These are phyloP conservation scores for Callaeas wilsoni DNA, from an alignment of 2,113 vertebrate species.

Conservation along the genomic window DNA sequence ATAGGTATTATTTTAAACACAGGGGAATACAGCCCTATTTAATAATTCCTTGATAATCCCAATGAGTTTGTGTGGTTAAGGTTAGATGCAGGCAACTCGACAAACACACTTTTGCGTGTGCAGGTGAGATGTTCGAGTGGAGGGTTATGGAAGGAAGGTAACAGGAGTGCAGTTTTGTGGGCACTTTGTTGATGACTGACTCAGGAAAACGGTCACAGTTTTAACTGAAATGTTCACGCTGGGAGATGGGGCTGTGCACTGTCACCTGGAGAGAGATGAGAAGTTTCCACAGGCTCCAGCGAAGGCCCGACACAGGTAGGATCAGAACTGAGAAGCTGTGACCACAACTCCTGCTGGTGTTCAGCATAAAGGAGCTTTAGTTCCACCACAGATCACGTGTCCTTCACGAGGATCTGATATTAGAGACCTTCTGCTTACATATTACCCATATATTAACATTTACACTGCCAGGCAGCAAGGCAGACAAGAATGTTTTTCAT, in stretches of 20 bases:
- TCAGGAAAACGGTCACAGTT: not conserved
- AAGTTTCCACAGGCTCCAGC: not conserved
- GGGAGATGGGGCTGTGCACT: not conserved
- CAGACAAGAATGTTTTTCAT: not conserved
- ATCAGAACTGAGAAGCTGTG: not conserved
- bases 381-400: fast-evolving
- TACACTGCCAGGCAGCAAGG: not conserved
- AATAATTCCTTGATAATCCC: not conserved
- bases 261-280: not conserved
- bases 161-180: not conserved
- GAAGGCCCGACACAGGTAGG: not conserved
- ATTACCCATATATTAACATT: not conserved
- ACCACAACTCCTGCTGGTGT: not conserved
- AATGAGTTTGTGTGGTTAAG: not conserved
- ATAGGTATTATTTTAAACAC: not conserved
- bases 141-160: not conserved
- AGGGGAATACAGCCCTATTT: not conserved
- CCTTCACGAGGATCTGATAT: not conserved
- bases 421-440: not conserved
- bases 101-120: not conserved
- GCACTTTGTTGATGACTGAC: not conserved
- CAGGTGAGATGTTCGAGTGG: not conserved
- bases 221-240: not conserved
- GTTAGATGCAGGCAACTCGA: fast-evolving
- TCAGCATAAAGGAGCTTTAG: not conserved